Evolutionary conservation across 1,140 invertebrate genomes (phyloP).

Genomic region (Musca domestica): DNA sequence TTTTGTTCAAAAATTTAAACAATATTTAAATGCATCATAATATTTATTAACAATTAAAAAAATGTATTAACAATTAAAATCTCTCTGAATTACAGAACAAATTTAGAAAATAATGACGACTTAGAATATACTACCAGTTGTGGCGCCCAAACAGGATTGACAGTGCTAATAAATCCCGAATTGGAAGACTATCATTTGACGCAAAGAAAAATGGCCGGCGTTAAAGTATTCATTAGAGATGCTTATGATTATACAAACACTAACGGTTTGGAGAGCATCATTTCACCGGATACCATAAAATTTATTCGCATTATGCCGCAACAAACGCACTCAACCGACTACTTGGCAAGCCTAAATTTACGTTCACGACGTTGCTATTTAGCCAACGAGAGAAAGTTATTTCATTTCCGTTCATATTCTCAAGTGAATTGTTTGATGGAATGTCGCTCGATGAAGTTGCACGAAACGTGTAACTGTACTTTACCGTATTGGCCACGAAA

Average conservation of each 20-base stretch:
- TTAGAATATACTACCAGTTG: constrained; percentile 49
- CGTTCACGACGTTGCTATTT: constrained; percentile 58
- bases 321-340: constrained; percentile 21
- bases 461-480: constrained; percentile 58
- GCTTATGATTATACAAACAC: constrained; percentile 58
- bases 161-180: constrained; percentile 55
- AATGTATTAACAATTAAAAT: not conserved
- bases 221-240: constrained; percentile 56
- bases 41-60: too few relatives aligned
- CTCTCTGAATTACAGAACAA: not conserved
- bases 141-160: constrained; percentile 61
- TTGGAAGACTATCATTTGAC: constrained; percentile 52
- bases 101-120: not conserved
- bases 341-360: constrained; percentile 11
- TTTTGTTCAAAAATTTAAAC: not conserved
- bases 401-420: constrained; percentile 56
- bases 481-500: constrained; percentile 58
- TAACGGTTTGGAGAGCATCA: constrained; percentile 45
- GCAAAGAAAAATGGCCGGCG: constrained; percentile 23
- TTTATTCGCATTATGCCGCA: constrained; percentile 33
- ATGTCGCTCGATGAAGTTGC: constrained; percentile 55
- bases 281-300: constrained; percentile 26
- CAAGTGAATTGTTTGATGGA: constrained; percentile 63
- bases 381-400: constrained; percentile 54
- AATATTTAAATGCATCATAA: constrained; percentile 27